phyloP scores from a whole-genome alignment of 2,797 vertebrate species.

The Picus viridis region DNA sequence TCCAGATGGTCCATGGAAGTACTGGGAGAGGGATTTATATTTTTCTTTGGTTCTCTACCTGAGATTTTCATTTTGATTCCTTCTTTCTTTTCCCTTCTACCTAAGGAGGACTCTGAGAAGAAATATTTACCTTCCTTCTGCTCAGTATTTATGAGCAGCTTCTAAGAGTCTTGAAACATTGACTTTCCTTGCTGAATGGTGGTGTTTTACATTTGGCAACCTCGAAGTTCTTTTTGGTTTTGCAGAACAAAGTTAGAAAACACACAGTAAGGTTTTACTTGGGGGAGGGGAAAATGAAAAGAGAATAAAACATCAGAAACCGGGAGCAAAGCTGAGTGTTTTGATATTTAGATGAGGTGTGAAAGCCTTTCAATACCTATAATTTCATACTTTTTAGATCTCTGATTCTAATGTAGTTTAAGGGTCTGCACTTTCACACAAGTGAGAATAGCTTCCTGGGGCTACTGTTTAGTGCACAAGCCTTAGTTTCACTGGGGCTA shows the following conservation, averaged over 20 bases:
- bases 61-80: not conserved
- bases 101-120: not conserved
- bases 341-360: not conserved
- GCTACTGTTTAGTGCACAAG: not conserved
- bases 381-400: not conserved
- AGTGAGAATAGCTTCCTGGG: not conserved
- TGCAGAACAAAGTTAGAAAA: not conserved
- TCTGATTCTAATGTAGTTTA: not conserved
- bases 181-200: not conserved
- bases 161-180: not conserved
- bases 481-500: not conserved
- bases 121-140: not conserved
- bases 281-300: not conserved
- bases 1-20: not conserved
- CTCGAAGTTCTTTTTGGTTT: not conserved
- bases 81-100: slow-evolving; percentile 9
- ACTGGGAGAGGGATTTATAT: not conserved
- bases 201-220: not conserved
- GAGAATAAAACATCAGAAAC: not conserved
- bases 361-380: not conserved
- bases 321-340: not conserved
- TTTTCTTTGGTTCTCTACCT: slow-evolving; percentile 3
- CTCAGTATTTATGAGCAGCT: not conserved
- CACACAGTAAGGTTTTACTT: not conserved
- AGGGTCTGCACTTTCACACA: not conserved